Base-by-base conservation (phyloP, 2,113 vertebrate genomes). In the Eptesicus fuscus region DNA sequence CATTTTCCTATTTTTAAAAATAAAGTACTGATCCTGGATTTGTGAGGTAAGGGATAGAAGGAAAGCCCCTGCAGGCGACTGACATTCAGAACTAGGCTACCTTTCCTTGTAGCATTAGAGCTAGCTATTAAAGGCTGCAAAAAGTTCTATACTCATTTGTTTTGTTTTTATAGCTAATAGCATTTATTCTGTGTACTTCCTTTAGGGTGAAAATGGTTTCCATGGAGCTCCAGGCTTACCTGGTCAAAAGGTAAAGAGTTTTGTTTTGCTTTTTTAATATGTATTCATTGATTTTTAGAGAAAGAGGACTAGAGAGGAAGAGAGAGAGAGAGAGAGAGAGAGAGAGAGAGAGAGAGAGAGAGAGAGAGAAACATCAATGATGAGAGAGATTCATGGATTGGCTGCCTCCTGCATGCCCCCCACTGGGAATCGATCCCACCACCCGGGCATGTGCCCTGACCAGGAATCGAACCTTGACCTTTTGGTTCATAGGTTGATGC, bases 191-290 rank as follows among this genome's bases (percentile, higher is more conserved):
- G 12, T 93, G 4, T 88, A 37, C 51, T 78, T 95, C 9, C 98
- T 98, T 97, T 94, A 98, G 97, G 98, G 97, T 65, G 94, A 98
- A 97, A 88, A 95, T 97, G 98, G 94, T 83, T 97, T 97, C 83
- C 56, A 35, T 88, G 97, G 96, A 95, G 61, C 22, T 95, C 93
- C 97, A 95, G 98, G 97, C 74, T 96, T 96, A 86, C 92, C 93
- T 51, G 79, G 97, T 93, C 92, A 95, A 95, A 97, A 97, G 97
- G 96, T 97, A 98, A 97, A 95, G 84, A 79, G 28, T 28, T 96
- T 95, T 95, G 10, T 61, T 25, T 25, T 23, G 2, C 25, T 4
- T 59, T 59, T 61, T 61, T 61, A 28, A 61, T 61, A 61, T 61
- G 59, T 61, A 25, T 61, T 61, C 9, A 61, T 28, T 61, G 25